Base-by-base conservation (phyloP, 2,797 vertebrate genomes). In the Molossus molossus region DNA sequence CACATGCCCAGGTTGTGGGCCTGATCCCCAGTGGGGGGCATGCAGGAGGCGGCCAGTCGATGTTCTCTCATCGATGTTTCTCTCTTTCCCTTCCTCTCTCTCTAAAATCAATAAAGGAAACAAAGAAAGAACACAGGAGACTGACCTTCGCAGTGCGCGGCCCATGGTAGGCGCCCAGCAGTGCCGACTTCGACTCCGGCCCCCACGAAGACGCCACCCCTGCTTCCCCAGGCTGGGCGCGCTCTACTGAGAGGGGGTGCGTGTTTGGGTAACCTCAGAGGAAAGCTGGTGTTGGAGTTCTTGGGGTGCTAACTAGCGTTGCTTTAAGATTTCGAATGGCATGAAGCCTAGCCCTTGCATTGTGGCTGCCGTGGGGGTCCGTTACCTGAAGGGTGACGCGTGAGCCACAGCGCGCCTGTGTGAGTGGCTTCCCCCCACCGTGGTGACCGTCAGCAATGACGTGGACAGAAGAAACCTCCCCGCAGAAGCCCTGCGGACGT, bases 401-500 rank as follows among this genome's bases (percentile, higher is more conserved):
- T 1, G 4, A 17, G 21, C 33, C 1, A 1, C 6, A 5, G 67
- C 17, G 1, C 5, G 1, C 67, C 12, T 13, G 0, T 6, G 64
- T 65, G 64, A 2, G 15, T 12, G 64, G 15, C 11, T 8, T 11
- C 60, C 7, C 37, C 27, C 45, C 4, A 0, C 53, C 4, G 12
- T 17, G 79, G 57, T 10, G 1, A 14, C n/a, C 0, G 0, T 45
- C 14, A 0, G 58, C 21, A 37, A 9, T 1, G 60, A 17, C 9
- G 2, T n/a, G 27, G n/a, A 13, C 50, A 2, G 50, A 2, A 0
- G 40, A 60, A 33, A 33, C 3, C 33, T 65, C 29, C 48, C 20
- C 0, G 9, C 0, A 1, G 81, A 6, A 45, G 82, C 8, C 65
- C 60, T 2, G 0, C 2, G 29, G 67, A 4, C 18, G 67, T 20